phyloP scores from a whole-genome alignment of 1,140 invertebrate species.

The Euwallacea similis region DNA sequence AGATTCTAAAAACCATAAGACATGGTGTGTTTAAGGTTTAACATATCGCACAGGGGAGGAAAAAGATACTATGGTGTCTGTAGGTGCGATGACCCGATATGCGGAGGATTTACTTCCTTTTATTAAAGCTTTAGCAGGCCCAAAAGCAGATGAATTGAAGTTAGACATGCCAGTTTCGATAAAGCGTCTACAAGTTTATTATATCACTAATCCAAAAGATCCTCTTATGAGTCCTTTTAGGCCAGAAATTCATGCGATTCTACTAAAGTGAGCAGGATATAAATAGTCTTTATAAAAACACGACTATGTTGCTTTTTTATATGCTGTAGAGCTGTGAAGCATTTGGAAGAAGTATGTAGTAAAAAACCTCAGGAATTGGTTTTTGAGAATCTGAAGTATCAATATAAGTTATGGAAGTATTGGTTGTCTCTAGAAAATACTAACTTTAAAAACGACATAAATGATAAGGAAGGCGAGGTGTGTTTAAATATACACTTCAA shows the following conservation, averaged over 20 bases:
- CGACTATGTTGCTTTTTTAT: background rate
- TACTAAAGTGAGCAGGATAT: slow-evolving; percentile 56
- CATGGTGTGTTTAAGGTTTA: slow-evolving; percentile 54
- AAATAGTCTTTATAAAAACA: background rate
- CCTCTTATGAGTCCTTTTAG: slow-evolving; percentile 67
- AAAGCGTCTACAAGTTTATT: slow-evolving; percentile 74
- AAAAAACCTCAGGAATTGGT: slow-evolving; percentile 53
- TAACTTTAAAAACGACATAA: slow-evolving; percentile 65
- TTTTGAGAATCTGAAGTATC: slow-evolving; percentile 63
- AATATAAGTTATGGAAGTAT: slow-evolving; percentile 70
- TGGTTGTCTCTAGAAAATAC: slow-evolving; percentile 71
- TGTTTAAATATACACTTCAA: background rate
- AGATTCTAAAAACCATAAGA: background rate
- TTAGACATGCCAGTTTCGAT: slow-evolving; percentile 63
- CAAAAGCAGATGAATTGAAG: slow-evolving; percentile 55
- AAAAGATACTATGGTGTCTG: slow-evolving; percentile 64
- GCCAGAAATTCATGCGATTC: slow-evolving; percentile 65
- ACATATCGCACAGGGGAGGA: slow-evolving; percentile 63
- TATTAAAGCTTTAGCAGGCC: slow-evolving; percentile 64
- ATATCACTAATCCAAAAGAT: slow-evolving; percentile 72
- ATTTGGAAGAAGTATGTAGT: slow-evolving; percentile 40
- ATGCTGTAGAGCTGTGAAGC: slow-evolving; percentile 41
- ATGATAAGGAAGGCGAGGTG: slow-evolving; percentile 60
- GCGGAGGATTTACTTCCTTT: slow-evolving; percentile 74
- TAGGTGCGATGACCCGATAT: slow-evolving; percentile 79